These are phyloP conservation scores for Acrocephalus scirpaceus DNA, from an alignment of 2,797 vertebrate genomes.

Conservation along the genomic window DNA sequence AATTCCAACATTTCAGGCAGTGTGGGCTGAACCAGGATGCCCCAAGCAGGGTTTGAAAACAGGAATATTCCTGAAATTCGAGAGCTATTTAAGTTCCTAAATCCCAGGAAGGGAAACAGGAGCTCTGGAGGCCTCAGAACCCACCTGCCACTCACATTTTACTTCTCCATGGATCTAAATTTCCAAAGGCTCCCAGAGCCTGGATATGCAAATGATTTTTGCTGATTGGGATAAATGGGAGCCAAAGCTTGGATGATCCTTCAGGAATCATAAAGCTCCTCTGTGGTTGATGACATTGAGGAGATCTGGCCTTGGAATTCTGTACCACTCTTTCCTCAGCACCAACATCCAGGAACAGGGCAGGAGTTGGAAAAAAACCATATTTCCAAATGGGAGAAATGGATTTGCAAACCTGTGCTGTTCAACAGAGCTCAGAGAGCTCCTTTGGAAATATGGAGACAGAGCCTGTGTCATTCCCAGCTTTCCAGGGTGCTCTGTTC, in stretches of 20 bases:
- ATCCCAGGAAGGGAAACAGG: neutral
- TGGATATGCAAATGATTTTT: neutral
- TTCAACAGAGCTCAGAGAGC: neutral
- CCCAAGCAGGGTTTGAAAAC: accelerated
- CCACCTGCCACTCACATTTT: neutral
- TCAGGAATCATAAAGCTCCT: neutral
- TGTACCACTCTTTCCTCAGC: neutral
- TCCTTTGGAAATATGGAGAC: neutral
- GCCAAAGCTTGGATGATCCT: neutral
- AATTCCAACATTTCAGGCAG: neutral
- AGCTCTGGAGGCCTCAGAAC: neutral
- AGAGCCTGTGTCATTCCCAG: neutral
- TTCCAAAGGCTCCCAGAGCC: neutral
- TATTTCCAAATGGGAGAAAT: neutral
- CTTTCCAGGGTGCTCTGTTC: neutral
- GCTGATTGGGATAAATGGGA: neutral
- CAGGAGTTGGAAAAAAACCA: neutral
- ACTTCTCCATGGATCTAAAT: neutral
- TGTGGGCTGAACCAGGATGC: neutral
- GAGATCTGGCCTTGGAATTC: neutral
- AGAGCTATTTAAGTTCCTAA: neutral
- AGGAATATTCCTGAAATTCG: neutral
- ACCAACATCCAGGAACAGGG: neutral
- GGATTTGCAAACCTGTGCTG: neutral
- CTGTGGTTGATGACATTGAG: neutral